These are phyloP conservation scores for Oreochromis tanganicae DNA, from an alignment of 2,113 vertebrate genomes.

Conservation along the genomic window DNA sequence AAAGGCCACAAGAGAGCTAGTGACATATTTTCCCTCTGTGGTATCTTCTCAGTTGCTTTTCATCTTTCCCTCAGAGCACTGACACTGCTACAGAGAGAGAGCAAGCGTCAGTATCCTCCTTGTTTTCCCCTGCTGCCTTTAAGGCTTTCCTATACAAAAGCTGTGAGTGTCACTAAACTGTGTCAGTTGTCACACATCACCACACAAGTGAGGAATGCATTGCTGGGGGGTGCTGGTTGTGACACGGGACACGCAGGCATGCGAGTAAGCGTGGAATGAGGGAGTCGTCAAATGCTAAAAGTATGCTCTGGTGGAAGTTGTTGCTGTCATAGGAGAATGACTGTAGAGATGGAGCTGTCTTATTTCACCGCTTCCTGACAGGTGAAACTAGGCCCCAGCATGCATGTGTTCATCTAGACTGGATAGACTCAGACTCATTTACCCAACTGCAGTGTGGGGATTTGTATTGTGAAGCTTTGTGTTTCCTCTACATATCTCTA, in stretches of 20 bases:
- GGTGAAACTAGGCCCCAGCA: slow-evolving; percentile 3
- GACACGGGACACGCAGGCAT: slow-evolving; percentile 45
- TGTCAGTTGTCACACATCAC: slow-evolving; percentile 65
- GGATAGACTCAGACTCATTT: not conserved
- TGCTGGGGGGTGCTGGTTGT: slow-evolving; percentile 1
- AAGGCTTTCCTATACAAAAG: slow-evolving; percentile 48
- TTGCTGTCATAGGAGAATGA: slow-evolving; percentile 40
- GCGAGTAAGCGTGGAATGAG: slow-evolving; percentile 4
- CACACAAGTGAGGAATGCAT: slow-evolving; percentile 44
- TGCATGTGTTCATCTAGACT: slow-evolving; percentile 14
- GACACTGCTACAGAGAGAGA: slow-evolving; percentile 5
- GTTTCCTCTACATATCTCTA: slow-evolving; percentile 48
- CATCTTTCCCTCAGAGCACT: slow-evolving; percentile 1
- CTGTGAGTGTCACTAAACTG: slow-evolving; percentile 57
- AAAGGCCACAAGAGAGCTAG: slow-evolving; percentile 30
- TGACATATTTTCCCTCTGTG: slow-evolving; percentile 27
- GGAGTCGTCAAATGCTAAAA: slow-evolving; percentile 32
- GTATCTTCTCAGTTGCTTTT: slow-evolving; percentile 19
- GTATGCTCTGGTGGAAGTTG: slow-evolving; percentile 34
- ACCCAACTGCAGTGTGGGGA: slow-evolving; percentile 8
- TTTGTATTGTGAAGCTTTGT: slow-evolving; percentile 31
- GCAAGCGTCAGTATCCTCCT: slow-evolving; percentile 23
- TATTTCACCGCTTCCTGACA: slow-evolving; percentile 41
- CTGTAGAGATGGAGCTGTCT: slow-evolving; percentile 32
- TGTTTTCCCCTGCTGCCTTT: slow-evolving; percentile 34